Evolutionary conservation across 1,140 invertebrate genomes (phyloP).

Genomic region (Drosophila tropicalis): DNA sequence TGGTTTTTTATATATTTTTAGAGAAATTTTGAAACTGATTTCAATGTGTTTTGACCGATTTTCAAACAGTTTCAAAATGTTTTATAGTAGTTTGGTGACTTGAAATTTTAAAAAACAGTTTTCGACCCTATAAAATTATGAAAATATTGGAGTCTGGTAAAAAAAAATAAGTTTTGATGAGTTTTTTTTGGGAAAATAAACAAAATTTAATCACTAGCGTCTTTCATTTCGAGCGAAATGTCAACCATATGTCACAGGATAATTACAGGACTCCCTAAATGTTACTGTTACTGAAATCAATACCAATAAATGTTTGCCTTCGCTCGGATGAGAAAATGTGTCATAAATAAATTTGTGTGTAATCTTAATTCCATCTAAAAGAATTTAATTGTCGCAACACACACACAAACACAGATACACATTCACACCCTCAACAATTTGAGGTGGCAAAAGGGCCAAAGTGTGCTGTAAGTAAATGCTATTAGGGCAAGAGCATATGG

Average conservation of each 20-base stretch:
- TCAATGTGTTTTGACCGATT: too few relatives aligned
- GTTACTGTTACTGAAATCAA: conserved; percentile 3
- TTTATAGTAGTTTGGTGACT: too few relatives aligned
- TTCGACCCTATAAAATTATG: too few relatives aligned
- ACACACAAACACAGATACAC: not conserved
- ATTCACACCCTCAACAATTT: conserved; percentile 20
- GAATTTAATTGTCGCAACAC: conserved; percentile 48
- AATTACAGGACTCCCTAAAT: not conserved
- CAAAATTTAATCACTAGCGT: too few relatives aligned
- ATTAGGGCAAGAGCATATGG: conserved; percentile 50
- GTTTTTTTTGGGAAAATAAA: too few relatives aligned
- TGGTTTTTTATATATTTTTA: too few relatives aligned
- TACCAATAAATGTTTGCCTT: conserved; percentile 21
- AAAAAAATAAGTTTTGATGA: too few relatives aligned
- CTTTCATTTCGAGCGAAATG: not conserved
- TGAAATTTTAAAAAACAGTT: too few relatives aligned
- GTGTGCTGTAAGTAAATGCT: conserved; percentile 17
- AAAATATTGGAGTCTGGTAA: too few relatives aligned
- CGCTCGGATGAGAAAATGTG: not conserved
- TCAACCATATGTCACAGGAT: not conserved
- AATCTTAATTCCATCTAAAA: conserved; percentile 36
- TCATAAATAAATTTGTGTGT: conserved; percentile 37
- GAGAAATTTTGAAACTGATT: too few relatives aligned
- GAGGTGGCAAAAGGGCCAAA: conserved; percentile 9
- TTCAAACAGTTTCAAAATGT: too few relatives aligned